Evolutionary conservation across 1,140 invertebrate species (phyloP).

Genomic region (Orius laevigatus): DNA sequence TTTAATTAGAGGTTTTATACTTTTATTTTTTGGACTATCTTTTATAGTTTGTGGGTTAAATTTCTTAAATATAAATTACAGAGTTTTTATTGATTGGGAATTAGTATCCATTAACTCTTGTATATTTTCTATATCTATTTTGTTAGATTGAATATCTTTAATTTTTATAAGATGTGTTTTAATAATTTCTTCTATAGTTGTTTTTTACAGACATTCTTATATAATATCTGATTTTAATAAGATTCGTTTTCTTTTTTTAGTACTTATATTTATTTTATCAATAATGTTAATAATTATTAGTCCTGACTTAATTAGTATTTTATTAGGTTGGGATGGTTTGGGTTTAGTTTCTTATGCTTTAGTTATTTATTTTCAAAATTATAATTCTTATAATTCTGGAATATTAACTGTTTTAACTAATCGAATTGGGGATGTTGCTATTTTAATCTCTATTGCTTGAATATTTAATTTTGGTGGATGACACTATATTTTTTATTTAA

Average conservation of each 20-base stretch:
- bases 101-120: constrained; percentile 31
- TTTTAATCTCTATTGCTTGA: no score
- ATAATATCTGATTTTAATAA: constrained; percentile 33
- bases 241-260: constrained; percentile 38
- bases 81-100: constrained; percentile 33
- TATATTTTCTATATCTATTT: no score
- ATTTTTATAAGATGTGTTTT: constrained; percentile 39
- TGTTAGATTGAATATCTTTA: no score
- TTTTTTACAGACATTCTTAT: constrained; percentile 41
- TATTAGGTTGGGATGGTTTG: constrained; percentile 50
- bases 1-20: constrained; percentile 20
- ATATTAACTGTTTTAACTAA: no score
- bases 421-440: no score
- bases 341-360: constrained; percentile 47
- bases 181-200: constrained; percentile 42
- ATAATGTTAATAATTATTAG: constrained; percentile 50
- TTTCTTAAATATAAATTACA: constrained; percentile 30
- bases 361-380: no score
- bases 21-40: constrained; percentile 23
- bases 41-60: constrained; percentile 25
- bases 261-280: constrained; percentile 45
- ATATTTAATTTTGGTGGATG: constrained; percentile 40
- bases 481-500: no score
- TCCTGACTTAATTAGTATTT: constrained; percentile 46
- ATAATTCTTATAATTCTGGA: no score